Evolutionary conservation across 2,888 invertebrate genomes (phyloP).

Genomic region (Meloe dianella): DNA sequence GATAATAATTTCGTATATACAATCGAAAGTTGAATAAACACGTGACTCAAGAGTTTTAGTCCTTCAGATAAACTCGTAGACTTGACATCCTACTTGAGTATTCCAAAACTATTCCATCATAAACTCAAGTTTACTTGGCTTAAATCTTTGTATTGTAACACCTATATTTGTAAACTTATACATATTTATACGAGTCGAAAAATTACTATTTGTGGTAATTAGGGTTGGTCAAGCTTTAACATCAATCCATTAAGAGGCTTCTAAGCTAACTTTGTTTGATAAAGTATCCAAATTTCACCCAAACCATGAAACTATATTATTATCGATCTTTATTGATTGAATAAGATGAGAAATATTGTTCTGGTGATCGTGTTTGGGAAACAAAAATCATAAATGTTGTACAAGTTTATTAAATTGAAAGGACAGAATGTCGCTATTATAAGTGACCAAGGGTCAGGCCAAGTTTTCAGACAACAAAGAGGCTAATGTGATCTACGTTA

Average conservation of each 20-base stretch:
- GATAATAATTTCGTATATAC: slow-evolving; percentile 16
- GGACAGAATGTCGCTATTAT: slow-evolving; percentile 23
- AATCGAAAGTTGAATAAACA: slow-evolving; percentile 27
- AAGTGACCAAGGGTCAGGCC: slow-evolving; percentile 48
- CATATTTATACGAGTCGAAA: too few relatives aligned
- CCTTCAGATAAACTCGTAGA: slow-evolving; percentile 7
- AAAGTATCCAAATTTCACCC: not conserved
- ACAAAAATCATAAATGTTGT: not conserved
- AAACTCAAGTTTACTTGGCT: not conserved
- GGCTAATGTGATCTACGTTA: slow-evolving; percentile 50
- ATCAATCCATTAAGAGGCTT: not conserved
- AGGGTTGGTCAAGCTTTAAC: too few relatives aligned
- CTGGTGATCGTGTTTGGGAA: not conserved
- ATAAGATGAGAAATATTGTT: not conserved
- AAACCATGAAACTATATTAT: not conserved
- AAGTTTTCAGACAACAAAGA: slow-evolving; percentile 53
- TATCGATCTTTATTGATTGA: not conserved
- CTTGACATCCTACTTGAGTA: slow-evolving; percentile 7
- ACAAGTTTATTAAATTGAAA: slow-evolving; percentile 10
- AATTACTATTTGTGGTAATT: too few relatives aligned
- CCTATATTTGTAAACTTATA: too few relatives aligned
- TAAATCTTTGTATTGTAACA: not conserved
- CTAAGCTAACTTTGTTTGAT: too few relatives aligned
- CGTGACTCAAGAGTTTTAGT: slow-evolving; percentile 34
- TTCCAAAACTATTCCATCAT: slow-evolving; percentile 1